Percentiles rank a stretch among this genome's conserved stretches.
Evolutionary conservation across 1,140 invertebrate species (phyloP).

Genomic region (Drosophila bocqueti): DNA sequence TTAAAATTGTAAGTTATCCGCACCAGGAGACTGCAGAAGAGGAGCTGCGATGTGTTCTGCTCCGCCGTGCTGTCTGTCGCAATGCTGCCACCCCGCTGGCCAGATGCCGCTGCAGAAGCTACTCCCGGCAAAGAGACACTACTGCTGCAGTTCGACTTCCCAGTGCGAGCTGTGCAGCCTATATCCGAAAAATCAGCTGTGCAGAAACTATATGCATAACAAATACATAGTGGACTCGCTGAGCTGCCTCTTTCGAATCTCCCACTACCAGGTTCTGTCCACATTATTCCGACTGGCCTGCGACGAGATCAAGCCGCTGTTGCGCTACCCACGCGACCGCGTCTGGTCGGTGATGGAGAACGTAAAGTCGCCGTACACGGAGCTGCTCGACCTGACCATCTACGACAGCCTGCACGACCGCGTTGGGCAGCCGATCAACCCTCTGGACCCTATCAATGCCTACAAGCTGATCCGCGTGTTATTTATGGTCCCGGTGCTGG

Average conservation of each 20-base stretch:
- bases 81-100: neutral
- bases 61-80: neutral
- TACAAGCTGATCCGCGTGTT: conserved; percentile 59
- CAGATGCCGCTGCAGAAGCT: neutral
- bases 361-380: conserved; percentile 61
- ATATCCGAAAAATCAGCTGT: conserved; percentile 1
- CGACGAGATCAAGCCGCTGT: conserved; percentile 27
- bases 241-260: conserved; percentile 44
- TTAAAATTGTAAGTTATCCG: conserved; percentile 2
- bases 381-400: conserved; percentile 60
- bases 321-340: conserved; percentile 33
- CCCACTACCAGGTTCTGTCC: conserved; percentile 33
- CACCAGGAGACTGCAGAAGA: too few relatives aligned
- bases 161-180: neutral
- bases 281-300: conserved; percentile 50
- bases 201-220: conserved; percentile 39
- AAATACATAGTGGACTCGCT: conserved; percentile 56
- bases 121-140: neutral
- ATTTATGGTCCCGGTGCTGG: conserved; percentile 40
- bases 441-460: conserved; percentile 38
- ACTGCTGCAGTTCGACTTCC: conserved; percentile 1
- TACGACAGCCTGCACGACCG: conserved; percentile 73
- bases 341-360: conserved; percentile 60
- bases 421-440: conserved; percentile 57
- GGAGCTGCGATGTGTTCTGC: conserved; percentile 5